Conservation (phyloP, 2,113 vertebrate species). For the Corynorhinus townsendii region DNA sequence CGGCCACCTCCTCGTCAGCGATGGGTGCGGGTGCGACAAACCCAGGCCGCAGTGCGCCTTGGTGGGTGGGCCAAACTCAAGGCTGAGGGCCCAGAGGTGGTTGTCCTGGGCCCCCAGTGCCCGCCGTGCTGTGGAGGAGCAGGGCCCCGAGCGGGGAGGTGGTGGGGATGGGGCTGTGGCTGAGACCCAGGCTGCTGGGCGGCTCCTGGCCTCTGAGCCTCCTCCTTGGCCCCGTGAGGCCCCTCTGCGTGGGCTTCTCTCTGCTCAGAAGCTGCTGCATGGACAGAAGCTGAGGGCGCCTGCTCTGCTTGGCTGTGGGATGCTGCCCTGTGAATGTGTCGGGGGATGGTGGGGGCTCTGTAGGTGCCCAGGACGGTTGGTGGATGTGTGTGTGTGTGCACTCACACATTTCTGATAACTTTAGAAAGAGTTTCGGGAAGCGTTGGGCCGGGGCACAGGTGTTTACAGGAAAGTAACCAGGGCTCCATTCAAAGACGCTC, state of each 20-base stretch:
- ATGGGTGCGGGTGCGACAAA: neutral
- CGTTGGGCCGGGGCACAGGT: neutral
- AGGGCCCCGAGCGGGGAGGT: no score
- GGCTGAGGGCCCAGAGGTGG: no score
- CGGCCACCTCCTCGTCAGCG: no score
- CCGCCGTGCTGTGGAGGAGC: neutral
- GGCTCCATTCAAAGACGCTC: neutral
- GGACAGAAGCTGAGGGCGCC: accelerated
- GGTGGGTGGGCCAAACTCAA: accelerated
- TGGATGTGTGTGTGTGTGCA: no score
- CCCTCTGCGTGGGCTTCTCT: neutral
- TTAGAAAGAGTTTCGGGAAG: neutral
- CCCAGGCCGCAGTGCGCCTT: neutral
- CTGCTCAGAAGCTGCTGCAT: neutral
- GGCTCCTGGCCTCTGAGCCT: neutral
- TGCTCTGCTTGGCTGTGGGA: neutral
- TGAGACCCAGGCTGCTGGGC: neutral
- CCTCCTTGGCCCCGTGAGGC: neutral
- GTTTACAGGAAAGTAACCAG: neutral
- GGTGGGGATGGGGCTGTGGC: neutral
- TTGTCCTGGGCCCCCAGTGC: neutral
- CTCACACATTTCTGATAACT: neutral
- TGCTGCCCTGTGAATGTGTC: neutral
- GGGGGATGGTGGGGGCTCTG: accelerated
- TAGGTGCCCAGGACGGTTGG: neutral